Evolutionary conservation across 1,140 invertebrate genomes (phyloP).

Genomic region (Thaumatotibia leucotreta): DNA sequence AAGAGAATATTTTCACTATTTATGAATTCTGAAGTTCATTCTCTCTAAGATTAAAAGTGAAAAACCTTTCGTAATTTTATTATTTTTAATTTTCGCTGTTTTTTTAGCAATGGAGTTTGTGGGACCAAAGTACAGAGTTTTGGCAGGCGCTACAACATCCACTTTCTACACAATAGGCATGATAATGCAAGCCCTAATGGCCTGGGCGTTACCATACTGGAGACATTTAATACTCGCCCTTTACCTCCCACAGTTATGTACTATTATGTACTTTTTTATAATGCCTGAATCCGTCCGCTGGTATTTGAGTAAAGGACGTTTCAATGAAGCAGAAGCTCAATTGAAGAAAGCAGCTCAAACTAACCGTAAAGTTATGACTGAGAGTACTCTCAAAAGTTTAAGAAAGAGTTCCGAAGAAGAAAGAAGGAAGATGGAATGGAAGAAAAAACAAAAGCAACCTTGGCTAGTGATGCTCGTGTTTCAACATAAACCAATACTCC

Average conservation of each 20-base stretch:
- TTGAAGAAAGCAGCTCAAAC: constrained; percentile 78
- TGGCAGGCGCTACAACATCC: constrained; percentile 80
- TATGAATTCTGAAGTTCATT: no score
- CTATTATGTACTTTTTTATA: constrained; percentile 79
- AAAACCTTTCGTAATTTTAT: no score
- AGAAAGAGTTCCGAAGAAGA: constrained; percentile 22
- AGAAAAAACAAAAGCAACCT: constrained; percentile 20
- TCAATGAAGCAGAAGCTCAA: constrained; percentile 78
- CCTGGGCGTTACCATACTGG: constrained; percentile 82
- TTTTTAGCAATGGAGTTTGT: constrained; percentile 83
- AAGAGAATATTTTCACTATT: no score
- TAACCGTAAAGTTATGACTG: constrained; percentile 79
- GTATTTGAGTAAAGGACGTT: constrained; percentile 82
- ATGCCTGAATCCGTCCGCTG: constrained; percentile 83
- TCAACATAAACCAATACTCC: constrained; percentile 74
- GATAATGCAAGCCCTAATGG: constrained; percentile 79
- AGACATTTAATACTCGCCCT: constrained; percentile 78
- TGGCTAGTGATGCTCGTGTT: constrained; percentile 73
- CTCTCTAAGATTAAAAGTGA: no score
- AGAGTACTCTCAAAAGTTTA: constrained; percentile 71
- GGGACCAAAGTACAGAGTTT: constrained; percentile 80
- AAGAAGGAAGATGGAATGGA: constrained; percentile 15
- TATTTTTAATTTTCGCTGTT: no score
- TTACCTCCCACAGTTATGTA: constrained; percentile 80
- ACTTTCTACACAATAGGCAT: constrained; percentile 82